Percentiles rank a stretch among this genome's conserved stretches.
Evolutionary conservation across 2,797 vertebrate genomes (phyloP).

Genomic region (Potorous gilbertii): DNA sequence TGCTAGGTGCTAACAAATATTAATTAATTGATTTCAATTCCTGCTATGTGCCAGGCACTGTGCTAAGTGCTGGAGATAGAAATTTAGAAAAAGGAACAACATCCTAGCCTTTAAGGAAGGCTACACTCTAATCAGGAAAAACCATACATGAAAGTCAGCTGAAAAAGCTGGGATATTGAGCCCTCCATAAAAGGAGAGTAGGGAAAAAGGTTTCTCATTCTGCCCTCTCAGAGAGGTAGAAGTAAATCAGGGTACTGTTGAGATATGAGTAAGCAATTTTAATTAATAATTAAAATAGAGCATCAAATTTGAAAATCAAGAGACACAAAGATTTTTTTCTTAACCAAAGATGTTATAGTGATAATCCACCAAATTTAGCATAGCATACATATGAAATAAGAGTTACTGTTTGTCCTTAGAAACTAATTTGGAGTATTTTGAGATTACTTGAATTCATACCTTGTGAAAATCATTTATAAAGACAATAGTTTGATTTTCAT

Average conservation of each 20-base stretch:
- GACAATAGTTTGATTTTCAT: background rate
- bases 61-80: background rate
- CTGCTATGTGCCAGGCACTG: background rate
- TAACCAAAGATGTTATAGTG: background rate
- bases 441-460: background rate
- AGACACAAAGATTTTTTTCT: background rate
- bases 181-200: background rate
- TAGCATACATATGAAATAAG: background rate
- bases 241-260: background rate
- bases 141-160: background rate
- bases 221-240: background rate
- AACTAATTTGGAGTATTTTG: background rate
- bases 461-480: background rate
- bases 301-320: background rate
- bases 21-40: background rate
- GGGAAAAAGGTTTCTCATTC: background rate
- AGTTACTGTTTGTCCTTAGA: background rate
- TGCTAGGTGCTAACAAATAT: background rate
- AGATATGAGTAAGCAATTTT: background rate
- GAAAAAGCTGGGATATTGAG: background rate
- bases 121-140: background rate
- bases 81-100: background rate
- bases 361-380: background rate
- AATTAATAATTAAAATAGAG: background rate
- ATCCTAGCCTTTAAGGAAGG: too few species aligned